phyloP scores from a whole-genome alignment of 2,888 invertebrate species.

The Sicus ferrugineus region DNA sequence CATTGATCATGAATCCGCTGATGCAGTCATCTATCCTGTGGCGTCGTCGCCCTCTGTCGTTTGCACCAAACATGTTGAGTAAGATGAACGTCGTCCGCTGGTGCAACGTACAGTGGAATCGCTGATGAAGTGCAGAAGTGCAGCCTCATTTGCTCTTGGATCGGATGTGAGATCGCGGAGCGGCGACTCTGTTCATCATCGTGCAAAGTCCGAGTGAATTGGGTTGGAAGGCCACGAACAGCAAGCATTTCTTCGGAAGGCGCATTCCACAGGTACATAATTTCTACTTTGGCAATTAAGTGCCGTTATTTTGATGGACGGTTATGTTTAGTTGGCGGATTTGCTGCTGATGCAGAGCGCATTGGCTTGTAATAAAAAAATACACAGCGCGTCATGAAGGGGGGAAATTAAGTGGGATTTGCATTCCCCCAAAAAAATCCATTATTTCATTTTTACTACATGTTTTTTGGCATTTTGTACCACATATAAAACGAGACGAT shows the following conservation, averaged over 20 bases:
- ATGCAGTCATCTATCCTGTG: neutral
- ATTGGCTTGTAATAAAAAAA: too few relatives aligned
- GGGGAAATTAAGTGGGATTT: neutral
- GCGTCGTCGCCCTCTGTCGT: neutral
- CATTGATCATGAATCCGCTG: neutral
- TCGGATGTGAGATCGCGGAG: constrained; percentile 44
- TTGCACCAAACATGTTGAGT: neutral
- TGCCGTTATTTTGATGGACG: constrained; percentile 37
- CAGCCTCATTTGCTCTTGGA: constrained; percentile 57
- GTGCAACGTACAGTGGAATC: neutral
- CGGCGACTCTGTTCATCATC: constrained; percentile 34
- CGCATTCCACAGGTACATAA: constrained; percentile 24
- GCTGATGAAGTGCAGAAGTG: constrained; percentile 40
- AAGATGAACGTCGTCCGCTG: neutral
- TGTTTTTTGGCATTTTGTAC: too few relatives aligned
- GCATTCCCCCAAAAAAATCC: neutral
- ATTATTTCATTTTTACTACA: neutral
- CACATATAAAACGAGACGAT: too few relatives aligned
- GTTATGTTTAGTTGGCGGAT: constrained; percentile 21
- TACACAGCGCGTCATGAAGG: too few relatives aligned
- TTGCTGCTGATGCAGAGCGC: neutral
- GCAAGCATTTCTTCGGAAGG: constrained; percentile 16
- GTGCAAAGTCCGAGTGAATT: neutral
- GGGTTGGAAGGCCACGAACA: neutral
- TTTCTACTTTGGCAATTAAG: constrained; percentile 36